phyloP scores from a whole-genome alignment of 2,888 invertebrate species.

The Tenthredo mesomela region DNA sequence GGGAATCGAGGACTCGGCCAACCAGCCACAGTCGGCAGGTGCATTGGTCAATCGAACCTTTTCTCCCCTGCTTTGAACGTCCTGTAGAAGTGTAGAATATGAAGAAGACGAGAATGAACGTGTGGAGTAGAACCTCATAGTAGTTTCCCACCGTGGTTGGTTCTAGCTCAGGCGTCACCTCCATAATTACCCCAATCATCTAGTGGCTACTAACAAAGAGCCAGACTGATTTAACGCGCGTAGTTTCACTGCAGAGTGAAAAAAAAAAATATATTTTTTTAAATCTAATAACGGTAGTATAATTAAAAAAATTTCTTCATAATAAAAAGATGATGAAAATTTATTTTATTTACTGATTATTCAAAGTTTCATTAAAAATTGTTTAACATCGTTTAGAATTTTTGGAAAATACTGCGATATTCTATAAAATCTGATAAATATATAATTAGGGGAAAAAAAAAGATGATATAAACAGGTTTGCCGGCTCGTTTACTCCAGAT shows the following conservation, averaged over 20 bases:
- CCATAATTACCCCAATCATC: conserved; percentile 35
- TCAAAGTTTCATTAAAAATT: too few species aligned
- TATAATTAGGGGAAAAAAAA: too few species aligned
- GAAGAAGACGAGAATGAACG: background rate
- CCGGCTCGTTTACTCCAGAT: background rate
- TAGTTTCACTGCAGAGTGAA: background rate
- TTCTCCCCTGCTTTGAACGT: background rate
- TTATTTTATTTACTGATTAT: background rate
- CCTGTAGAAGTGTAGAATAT: conserved; percentile 4
- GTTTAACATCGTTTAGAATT: too few species aligned
- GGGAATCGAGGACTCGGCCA: conserved; percentile 25
- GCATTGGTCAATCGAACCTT: conserved; percentile 47
- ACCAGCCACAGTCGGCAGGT: conserved; percentile 33
- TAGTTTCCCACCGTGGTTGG: background rate
- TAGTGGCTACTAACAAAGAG: conserved; percentile 24
- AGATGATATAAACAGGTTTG: background rate
- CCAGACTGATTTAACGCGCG: conserved; percentile 2
- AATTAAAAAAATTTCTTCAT: background rate
- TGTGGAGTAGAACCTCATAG: background rate
- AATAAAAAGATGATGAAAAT: background rate
- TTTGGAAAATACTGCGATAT: too few species aligned
- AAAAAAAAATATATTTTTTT: background rate
- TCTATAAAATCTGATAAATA: too few species aligned
- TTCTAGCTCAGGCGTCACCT: background rate
- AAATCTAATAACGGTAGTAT: background rate